Evolutionary conservation across 2,888 invertebrate genomes (phyloP).

Genomic region (Drosophila kokeensis): DNA sequence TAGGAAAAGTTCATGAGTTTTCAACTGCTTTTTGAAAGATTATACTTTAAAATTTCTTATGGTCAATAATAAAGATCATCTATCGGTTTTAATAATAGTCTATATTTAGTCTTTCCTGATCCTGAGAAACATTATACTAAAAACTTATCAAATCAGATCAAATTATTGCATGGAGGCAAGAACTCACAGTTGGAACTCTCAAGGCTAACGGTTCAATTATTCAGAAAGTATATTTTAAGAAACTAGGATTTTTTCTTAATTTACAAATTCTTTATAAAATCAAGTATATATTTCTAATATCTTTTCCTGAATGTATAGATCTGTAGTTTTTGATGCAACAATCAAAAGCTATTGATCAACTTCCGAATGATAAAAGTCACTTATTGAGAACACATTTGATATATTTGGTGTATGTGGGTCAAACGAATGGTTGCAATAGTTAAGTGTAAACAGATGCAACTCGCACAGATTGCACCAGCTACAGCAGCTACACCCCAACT

Average conservation of each 20-base stretch:
- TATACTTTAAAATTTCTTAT: not conserved
- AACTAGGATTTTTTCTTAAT: not conserved
- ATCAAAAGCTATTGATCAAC: slow-evolving; percentile 6
- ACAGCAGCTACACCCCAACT: slow-evolving; percentile 5
- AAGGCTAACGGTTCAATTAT: not conserved
- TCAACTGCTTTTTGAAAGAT: not conserved
- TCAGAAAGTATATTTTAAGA: not conserved
- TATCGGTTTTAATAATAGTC: not conserved
- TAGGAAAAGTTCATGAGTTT: slow-evolving; percentile 8
- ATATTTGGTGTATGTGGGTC: slow-evolving; percentile 54
- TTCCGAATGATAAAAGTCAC: slow-evolving; percentile 5
- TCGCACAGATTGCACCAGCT: slow-evolving; percentile 28
- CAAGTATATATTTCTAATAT: not conserved
- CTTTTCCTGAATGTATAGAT: not conserved
- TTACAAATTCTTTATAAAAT: not conserved
- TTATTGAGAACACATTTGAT: slow-evolving; percentile 31
- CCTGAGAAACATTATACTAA: not conserved
- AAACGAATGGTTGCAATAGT: slow-evolving; percentile 44
- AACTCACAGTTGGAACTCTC: too few relatives aligned
- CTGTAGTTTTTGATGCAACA: not conserved
- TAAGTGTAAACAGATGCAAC: slow-evolving; percentile 62
- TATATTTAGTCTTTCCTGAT: not conserved
- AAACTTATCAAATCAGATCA: not conserved
- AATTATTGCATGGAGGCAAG: too few relatives aligned
- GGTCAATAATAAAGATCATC: not conserved